Evolutionary conservation across 2,888 invertebrate genomes (phyloP).

Genomic region (Netelia inedita): DNA sequence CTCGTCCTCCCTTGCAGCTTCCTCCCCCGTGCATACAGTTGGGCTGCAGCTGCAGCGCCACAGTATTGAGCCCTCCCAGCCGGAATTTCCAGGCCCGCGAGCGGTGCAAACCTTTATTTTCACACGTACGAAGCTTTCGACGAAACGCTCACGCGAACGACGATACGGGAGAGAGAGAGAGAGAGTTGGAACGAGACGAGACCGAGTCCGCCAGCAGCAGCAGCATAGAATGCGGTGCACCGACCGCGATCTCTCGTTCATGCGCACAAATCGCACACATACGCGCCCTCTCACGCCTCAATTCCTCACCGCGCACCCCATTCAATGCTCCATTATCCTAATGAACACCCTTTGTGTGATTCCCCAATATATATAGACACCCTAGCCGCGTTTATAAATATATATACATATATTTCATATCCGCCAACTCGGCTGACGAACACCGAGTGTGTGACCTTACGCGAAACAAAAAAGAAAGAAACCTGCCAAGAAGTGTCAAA

Average conservation of each 20-base stretch:
- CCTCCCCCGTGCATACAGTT: background rate
- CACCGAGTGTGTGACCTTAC: no score
- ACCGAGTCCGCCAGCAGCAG: constrained; percentile 14
- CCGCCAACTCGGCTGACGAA: no score
- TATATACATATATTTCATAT: background rate
- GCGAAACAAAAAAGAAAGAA: no score
- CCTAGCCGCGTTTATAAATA: background rate
- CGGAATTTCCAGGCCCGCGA: constrained; percentile 47
- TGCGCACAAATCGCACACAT: constrained; percentile 14
- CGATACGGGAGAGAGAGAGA: background rate
- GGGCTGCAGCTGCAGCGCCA: background rate
- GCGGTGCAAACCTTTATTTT: constrained; percentile 45
- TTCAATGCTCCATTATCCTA: constrained; percentile 76
- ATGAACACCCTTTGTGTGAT: constrained; percentile 76
- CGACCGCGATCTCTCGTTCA: constrained; percentile 33
- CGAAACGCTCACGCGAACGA: constrained; percentile 13
- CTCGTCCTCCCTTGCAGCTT: background rate
- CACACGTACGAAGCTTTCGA: constrained; percentile 45
- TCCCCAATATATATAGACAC: constrained; percentile 12
- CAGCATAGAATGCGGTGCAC: constrained; percentile 16
- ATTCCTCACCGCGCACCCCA: constrained; percentile 45
- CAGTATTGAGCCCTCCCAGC: constrained; percentile 4
- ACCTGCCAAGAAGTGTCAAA: no score
- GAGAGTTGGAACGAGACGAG: constrained; percentile 22
- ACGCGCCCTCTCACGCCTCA: constrained; percentile 39